These are phyloP conservation scores for Carcharodon carcharias DNA, from an alignment of 2,797 vertebrate genomes.

Conservation along the genomic window DNA sequence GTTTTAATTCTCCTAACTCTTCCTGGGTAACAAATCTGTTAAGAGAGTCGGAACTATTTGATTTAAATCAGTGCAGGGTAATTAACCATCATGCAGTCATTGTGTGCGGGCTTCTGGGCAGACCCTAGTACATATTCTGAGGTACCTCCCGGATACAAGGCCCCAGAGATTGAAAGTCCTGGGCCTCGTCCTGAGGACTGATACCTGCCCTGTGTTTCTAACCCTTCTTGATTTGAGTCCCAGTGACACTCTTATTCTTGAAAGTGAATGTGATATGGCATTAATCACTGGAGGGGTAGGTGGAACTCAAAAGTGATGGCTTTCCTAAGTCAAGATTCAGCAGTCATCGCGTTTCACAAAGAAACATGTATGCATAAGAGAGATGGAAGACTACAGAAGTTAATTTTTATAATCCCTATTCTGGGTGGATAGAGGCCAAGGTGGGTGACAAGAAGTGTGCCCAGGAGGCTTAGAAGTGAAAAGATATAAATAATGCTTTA, in stretches of 20 bases:
- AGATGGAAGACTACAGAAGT: background rate
- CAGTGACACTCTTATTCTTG: background rate
- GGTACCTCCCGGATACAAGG: too few species aligned
- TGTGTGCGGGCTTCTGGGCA: too few species aligned
- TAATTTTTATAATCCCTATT: background rate
- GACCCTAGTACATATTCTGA: too few species aligned
- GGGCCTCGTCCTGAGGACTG: background rate
- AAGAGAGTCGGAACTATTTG: too few species aligned
- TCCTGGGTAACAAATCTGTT: too few species aligned
- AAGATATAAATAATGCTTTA: background rate
- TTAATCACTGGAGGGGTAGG: background rate
- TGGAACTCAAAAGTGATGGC: background rate
- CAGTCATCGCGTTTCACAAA: background rate
- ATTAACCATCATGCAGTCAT: too few species aligned
- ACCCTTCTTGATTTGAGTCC: background rate
- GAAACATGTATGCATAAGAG: background rate
- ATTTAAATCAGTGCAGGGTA: too few species aligned
- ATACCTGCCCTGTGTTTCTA: background rate
- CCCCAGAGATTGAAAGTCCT: too few species aligned
- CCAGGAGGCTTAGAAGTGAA: background rate
- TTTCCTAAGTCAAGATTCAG: background rate
- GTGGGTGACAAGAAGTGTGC: background rate
- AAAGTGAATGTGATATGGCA: background rate
- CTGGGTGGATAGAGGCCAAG: background rate
- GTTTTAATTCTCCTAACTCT: too few species aligned